Percentiles rank a stretch among this genome's conserved stretches.
Conservation (phyloP, 1,140 invertebrate species). For the Meloidogyne chitwoodi region DNA sequence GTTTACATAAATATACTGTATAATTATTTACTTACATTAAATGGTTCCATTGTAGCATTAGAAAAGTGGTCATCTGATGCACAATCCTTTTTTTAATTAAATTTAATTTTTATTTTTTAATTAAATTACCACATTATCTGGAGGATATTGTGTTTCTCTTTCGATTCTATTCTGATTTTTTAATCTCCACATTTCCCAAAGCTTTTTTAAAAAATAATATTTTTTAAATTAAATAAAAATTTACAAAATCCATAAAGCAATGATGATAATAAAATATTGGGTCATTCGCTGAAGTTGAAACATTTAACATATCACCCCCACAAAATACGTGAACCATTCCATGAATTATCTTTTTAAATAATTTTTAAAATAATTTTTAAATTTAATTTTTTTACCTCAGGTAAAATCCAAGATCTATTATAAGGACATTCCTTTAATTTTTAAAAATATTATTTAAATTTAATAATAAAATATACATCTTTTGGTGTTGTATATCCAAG, state of each 20-base stretch:
- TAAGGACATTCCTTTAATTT: neutral
- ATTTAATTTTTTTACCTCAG: neutral
- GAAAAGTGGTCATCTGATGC: slow-evolving; percentile 45
- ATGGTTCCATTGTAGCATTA: slow-evolving; percentile 44
- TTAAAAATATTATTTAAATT: neutral
- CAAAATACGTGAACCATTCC: slow-evolving; percentile 37
- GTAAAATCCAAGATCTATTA: neutral
- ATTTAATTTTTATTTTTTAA: slow-evolving; percentile 40
- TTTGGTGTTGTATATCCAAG: neutral
- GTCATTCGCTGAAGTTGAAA: slow-evolving; percentile 44
- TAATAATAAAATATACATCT: neutral
- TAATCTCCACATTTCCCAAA: slow-evolving; percentile 39
- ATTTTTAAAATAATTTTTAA: neutral
- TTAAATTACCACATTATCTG: slow-evolving; percentile 38
- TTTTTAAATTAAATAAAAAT: slow-evolving; percentile 38
- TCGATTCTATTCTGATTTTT: slow-evolving; percentile 27
- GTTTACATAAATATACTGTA: too few relatives aligned
- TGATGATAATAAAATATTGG: slow-evolving; percentile 48
- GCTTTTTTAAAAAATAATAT: slow-evolving; percentile 54
- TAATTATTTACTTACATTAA: slow-evolving; percentile 6
- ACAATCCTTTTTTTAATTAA: slow-evolving; percentile 21
- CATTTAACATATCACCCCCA: slow-evolving; percentile 53
- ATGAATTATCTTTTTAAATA: neutral
- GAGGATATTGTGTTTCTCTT: slow-evolving; percentile 41
- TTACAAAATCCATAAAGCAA: slow-evolving; percentile 60